Conservation (phyloP, 1,140 invertebrate species). For the Agrypnia vestita region DNA sequence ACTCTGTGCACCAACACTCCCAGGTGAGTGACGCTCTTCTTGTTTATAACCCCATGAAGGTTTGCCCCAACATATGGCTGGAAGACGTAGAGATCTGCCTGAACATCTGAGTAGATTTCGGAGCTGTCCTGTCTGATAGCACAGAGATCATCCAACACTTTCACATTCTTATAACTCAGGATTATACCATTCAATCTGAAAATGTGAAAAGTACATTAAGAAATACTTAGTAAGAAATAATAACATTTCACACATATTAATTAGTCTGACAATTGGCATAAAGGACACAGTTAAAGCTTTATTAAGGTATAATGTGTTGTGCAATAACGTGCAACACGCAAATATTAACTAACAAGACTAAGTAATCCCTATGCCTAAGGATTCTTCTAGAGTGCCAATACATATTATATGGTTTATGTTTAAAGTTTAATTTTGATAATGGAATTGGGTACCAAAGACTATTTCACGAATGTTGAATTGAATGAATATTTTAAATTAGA, state of each 20-base stretch:
- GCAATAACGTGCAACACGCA: neutral
- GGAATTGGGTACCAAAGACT: too few relatives aligned
- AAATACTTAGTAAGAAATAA: neutral
- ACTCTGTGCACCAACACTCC: conserved; percentile 77
- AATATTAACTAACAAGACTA: neutral
- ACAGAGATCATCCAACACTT: conserved; percentile 73
- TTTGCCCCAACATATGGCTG: conserved; percentile 68
- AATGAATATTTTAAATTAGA: too few relatives aligned
- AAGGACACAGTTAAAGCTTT: too few relatives aligned
- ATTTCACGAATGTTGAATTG: too few relatives aligned
- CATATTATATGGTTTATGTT: too few relatives aligned
- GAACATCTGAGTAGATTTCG: conserved; percentile 76
- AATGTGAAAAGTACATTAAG: neutral
- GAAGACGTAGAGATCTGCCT: conserved; percentile 80
- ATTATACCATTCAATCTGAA: conserved; percentile 75
- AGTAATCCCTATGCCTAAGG: too few relatives aligned
- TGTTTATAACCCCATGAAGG: conserved; percentile 76
- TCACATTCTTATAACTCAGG: conserved; percentile 77
- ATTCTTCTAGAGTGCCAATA: too few relatives aligned
- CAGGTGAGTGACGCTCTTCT: conserved; percentile 76
- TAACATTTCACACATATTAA: too few relatives aligned
- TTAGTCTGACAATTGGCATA: too few relatives aligned
- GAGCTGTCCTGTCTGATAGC: conserved; percentile 73
- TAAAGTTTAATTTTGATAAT: too few relatives aligned
- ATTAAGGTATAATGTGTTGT: neutral